phyloP scores from a whole-genome alignment of 37 sponge, comb jelly and placozoan genomes.

The Hexactinellida sp. region DNA sequence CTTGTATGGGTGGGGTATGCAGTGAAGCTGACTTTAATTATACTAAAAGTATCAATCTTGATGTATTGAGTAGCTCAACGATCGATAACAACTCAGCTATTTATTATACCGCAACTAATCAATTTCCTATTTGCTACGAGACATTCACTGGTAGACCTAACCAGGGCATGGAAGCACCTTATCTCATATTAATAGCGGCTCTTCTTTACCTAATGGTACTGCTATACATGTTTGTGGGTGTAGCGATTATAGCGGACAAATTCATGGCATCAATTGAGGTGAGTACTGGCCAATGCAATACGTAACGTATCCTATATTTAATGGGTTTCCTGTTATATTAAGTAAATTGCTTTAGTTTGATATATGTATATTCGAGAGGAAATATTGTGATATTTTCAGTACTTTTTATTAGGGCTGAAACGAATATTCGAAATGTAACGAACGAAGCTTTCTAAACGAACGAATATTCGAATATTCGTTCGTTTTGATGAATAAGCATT shows the following conservation, averaged over 20 bases:
- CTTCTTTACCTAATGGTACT: constrained; percentile 31
- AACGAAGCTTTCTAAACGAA: no score
- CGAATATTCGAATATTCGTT: no score
- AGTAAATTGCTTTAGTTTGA: no score
- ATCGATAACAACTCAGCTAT: neutral
- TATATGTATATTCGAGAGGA: no score
- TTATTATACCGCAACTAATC: neutral
- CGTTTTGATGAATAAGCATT: no score
- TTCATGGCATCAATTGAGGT: constrained; percentile 56
- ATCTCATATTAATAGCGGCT: neutral
- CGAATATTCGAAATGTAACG: no score
- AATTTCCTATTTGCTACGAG: neutral
- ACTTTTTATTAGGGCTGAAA: no score
- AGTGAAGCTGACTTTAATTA: neutral
- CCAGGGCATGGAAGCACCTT: neutral
- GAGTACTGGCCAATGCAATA: constrained; percentile 24
- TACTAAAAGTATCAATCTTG: neutral
- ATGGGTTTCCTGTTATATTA: no score
- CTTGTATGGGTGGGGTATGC: neutral
- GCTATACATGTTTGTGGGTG: constrained; percentile 41
- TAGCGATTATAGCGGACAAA: constrained; percentile 46
- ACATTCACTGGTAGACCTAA: neutral
- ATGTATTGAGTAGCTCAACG: neutral
- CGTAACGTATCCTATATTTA: no score
- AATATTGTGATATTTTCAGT: no score